Evolutionary conservation across 2,888 invertebrate genomes (phyloP).

Genomic region (Petrophora chlorosata): DNA sequence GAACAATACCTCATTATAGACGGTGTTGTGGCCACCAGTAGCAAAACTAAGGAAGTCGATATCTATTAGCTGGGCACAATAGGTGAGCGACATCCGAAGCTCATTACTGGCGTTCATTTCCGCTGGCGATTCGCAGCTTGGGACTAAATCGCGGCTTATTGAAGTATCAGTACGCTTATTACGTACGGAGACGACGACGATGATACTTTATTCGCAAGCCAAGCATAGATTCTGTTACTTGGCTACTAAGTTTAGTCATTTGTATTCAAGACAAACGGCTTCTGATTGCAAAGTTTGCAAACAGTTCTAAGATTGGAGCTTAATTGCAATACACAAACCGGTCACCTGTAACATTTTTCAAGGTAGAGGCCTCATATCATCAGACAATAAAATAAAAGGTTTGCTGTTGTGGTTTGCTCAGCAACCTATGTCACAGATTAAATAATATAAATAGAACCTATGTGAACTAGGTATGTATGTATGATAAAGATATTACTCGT

Average conservation of each 20-base stretch:
- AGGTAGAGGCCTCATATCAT: no score
- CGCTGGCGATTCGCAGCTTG: slow-evolving; percentile 77
- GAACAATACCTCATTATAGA: slow-evolving; percentile 79
- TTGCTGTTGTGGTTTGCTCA: no score
- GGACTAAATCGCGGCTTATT: slow-evolving; percentile 63
- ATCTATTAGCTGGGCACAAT: slow-evolving; percentile 82
- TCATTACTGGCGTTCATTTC: slow-evolving; percentile 80
- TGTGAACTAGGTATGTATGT: no score
- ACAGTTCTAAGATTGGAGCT: background rate
- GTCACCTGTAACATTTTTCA: no score
- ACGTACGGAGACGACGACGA: slow-evolving; percentile 29
- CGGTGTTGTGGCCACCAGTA: slow-evolving; percentile 65
- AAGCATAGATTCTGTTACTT: slow-evolving; percentile 12
- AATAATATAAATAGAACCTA: no score
- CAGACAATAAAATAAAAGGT: no score
- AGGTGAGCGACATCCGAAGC: slow-evolving; percentile 84
- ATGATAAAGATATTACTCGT: slow-evolving; percentile 29
- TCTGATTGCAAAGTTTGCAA: background rate
- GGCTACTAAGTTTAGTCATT: slow-evolving; percentile 10
- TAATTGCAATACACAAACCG: no score
- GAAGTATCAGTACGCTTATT: slow-evolving; percentile 53
- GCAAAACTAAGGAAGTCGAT: slow-evolving; percentile 79
- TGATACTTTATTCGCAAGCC: slow-evolving; percentile 15
- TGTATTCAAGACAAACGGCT: slow-evolving; percentile 6
- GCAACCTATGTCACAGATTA: no score